Percentiles rank a stretch among this genome's conserved stretches.
phyloP scores from a whole-genome alignment of 2,797 vertebrate species.

The Acestrorhynchus altus region DNA sequence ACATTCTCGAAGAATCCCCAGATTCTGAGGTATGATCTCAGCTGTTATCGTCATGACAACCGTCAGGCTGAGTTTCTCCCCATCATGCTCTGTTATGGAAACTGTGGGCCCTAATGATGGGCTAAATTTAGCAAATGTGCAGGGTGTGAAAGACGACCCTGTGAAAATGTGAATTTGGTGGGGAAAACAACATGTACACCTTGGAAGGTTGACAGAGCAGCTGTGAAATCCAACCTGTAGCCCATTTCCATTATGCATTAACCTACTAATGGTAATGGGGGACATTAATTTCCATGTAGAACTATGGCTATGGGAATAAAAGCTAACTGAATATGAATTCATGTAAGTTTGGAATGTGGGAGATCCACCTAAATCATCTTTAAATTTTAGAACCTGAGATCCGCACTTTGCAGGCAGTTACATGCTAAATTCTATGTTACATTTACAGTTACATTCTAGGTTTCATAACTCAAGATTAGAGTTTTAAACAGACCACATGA shows the following conservation, averaged over 20 bases:
- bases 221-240: background rate
- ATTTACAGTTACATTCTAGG: too few relatives aligned
- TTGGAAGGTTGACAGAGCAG: background rate
- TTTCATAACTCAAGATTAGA: too few relatives aligned
- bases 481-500: too few relatives aligned
- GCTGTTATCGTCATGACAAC: constrained; percentile 71
- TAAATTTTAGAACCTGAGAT: too few relatives aligned
- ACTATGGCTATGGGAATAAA: background rate
- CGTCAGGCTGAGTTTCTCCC: constrained; percentile 60
- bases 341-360: too few relatives aligned
- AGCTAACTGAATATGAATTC: too few relatives aligned
- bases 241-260: background rate
- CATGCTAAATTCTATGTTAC: too few relatives aligned
- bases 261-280: background rate
- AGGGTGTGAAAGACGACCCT: constrained; percentile 65
- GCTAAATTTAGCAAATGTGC: constrained; percentile 71
- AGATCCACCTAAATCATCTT: too few relatives aligned
- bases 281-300: background rate
- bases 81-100: constrained; percentile 68
- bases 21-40: constrained; percentile 28
- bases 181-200: background rate
- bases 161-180: background rate
- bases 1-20: constrained; percentile 10
- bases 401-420: too few relatives aligned
- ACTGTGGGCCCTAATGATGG: constrained; percentile 74